These are phyloP conservation scores for Drosophila santomea DNA, from an alignment of 1,140 invertebrate genomes.

Conservation along the genomic window DNA sequence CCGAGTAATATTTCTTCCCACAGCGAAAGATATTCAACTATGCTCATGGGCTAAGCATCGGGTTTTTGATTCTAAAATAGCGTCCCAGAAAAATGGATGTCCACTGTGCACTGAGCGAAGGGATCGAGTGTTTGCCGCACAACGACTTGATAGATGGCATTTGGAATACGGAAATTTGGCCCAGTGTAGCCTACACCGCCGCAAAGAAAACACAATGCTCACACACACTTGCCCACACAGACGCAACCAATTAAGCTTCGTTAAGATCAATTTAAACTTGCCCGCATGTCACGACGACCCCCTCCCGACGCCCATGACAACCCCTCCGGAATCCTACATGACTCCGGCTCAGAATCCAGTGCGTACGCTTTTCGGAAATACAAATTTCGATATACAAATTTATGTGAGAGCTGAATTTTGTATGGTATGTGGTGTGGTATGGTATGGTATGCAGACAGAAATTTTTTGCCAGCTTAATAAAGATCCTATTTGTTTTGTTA, in stretches of 20 bases:
- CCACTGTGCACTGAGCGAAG: neutral
- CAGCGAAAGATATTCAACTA: neutral
- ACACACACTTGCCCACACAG: slow-evolving; percentile 67
- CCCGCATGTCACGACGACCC: slow-evolving; percentile 73
- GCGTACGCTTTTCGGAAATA: slow-evolving; percentile 56
- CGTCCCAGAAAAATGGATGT: neutral
- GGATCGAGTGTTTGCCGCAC: neutral
- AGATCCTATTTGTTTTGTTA: neutral
- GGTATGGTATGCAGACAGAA: too few species aligned
- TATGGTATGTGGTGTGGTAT: neutral
- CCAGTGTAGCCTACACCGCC: slow-evolving; percentile 43
- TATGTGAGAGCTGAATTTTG: slow-evolving; percentile 2
- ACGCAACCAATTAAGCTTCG: slow-evolving; percentile 81
- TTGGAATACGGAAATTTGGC: slow-evolving; percentile 15
- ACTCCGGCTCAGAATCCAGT: slow-evolving; percentile 40
- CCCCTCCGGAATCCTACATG: slow-evolving; percentile 15
- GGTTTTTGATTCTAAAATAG: neutral
- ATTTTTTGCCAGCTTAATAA: neutral
- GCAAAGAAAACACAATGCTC: slow-evolving; percentile 27
- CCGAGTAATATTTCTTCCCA: neutral
- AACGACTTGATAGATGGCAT: neutral
- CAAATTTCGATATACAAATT: slow-evolving; percentile 12
- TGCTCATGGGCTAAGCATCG: neutral
- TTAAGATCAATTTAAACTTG: slow-evolving; percentile 84
- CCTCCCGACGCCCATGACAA: slow-evolving; percentile 10